phyloP scores from a whole-genome alignment of 2,113 vertebrate species.

The Myrmecophaga tridactyla region DNA sequence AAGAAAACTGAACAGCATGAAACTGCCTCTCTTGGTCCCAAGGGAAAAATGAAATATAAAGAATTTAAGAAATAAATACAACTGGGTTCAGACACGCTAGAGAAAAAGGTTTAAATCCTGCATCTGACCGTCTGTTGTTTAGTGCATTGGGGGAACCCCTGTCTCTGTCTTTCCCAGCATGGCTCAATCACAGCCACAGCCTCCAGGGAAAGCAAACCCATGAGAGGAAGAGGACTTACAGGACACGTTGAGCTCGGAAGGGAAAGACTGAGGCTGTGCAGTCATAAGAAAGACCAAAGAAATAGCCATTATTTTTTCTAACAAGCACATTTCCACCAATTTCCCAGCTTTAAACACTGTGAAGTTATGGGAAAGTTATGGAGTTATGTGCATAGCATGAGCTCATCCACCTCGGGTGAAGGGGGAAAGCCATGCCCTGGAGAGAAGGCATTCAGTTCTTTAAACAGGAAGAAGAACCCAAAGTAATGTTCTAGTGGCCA shows the following conservation, averaged over 20 bases:
- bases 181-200: neutral
- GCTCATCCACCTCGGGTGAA: neutral
- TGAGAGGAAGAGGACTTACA: neutral
- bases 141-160: accelerated
- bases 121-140: neutral
- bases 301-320: neutral
- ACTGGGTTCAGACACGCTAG: neutral
- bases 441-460: neutral
- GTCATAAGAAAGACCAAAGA: neutral
- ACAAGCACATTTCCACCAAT: neutral
- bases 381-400: neutral
- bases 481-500: neutral
- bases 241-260: neutral
- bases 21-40: neutral
- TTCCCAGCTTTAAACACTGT: neutral
- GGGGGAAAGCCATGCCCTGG: neutral
- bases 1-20: constrained; percentile 5
- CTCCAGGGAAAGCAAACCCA: neutral
- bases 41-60: neutral
- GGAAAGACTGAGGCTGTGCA: neutral
- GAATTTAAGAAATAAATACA: neutral
- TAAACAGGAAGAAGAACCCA: neutral
- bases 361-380: no score
- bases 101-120: neutral
- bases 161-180: no score